Base-by-base conservation (phyloP, 2,797 vertebrate genomes). In the Balearica regulorum region DNA sequence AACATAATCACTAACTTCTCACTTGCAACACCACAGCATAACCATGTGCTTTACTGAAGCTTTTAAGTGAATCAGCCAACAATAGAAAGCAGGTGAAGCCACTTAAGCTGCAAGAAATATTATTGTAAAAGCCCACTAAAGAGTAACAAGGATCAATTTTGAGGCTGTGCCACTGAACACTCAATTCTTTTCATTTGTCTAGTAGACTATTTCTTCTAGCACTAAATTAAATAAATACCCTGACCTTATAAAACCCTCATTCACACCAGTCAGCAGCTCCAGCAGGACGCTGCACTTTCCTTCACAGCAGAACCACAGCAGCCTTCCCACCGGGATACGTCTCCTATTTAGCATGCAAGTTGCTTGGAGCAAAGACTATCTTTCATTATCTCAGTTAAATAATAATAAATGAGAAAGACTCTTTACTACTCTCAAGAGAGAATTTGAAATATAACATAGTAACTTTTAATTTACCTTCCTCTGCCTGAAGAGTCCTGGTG, bases 231-330 rank as follows among this genome's bases (percentile, higher is more conserved):
- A 95, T 72, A 81, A 94, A 94, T 46, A 80, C 31, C 66, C 87
- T 89, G 89, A 90, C 93, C 93, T 93, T 79, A 87, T 65, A 95
- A 95, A 94, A 91, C 39, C 46, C 71, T 76, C 68, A 22, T 41
- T 82, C 70, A 60, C 83, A 53, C 37, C 69, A 58, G 4, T 5
- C 43, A 69, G 53, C 9, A 29, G 91, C 83, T 93, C 76, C 92
- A 86, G 91, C 19, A 83, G 76, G 61, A 86, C 15, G 21, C 35
- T 16, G 49, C 54, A 26, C 53, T 87, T 72, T 17, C 33, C 77
- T 70, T 49, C 51, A 13, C 37, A 61, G 48, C 28, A 16, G 75
- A 75, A 35, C n/a, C 16, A 10, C 84, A 58, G 82, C 64, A 54
- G 72, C 79, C 35, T 75, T 71, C 68, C 69, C 77, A 57, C 31